A percentile compares a stretch with the other conserved stretches of the same genome.
Evolutionary conservation across 2,888 invertebrate species (phyloP).

Genomic region (Villa cingulata): DNA sequence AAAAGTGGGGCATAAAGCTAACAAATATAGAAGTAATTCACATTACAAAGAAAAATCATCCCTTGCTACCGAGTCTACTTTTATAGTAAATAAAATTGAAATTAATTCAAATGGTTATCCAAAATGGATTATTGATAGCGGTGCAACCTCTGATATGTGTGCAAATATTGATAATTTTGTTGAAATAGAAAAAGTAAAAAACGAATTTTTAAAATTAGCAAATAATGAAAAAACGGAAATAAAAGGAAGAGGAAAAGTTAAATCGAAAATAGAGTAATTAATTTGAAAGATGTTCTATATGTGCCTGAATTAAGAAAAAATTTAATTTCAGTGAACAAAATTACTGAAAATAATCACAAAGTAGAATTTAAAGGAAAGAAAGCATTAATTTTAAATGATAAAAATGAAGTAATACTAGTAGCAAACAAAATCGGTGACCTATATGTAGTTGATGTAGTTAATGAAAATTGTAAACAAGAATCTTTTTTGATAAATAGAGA

Average conservation of each 20-base stretch:
- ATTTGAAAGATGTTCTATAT: too few species aligned
- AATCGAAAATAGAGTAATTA: too few species aligned
- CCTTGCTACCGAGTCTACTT: not conserved
- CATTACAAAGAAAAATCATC: not conserved
- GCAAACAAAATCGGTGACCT: too few species aligned
- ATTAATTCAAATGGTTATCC: fast-evolving
- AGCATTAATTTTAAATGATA: not conserved
- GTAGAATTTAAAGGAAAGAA: not conserved
- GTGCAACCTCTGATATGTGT: not conserved
- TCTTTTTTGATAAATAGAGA: too few species aligned
- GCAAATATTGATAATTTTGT: not conserved
- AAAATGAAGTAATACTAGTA: too few species aligned
- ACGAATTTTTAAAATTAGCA: not conserved
- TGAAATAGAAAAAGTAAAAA: not conserved
- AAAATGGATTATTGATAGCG: not conserved
- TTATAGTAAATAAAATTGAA: not conserved
- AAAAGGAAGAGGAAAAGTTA: too few species aligned
- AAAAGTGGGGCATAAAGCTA: not conserved
- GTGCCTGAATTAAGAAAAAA: too few species aligned
- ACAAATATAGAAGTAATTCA: not conserved
- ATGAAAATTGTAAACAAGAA: too few species aligned
- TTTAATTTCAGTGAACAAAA: too few species aligned
- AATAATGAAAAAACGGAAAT: not conserved
- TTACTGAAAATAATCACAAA: too few species aligned
- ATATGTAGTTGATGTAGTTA: too few species aligned